Evolutionary conservation across 2,797 vertebrate genomes (phyloP), one percentile per base, ranked within the genome.

Genomic region (Chelidonichthys spinosus): DNA sequence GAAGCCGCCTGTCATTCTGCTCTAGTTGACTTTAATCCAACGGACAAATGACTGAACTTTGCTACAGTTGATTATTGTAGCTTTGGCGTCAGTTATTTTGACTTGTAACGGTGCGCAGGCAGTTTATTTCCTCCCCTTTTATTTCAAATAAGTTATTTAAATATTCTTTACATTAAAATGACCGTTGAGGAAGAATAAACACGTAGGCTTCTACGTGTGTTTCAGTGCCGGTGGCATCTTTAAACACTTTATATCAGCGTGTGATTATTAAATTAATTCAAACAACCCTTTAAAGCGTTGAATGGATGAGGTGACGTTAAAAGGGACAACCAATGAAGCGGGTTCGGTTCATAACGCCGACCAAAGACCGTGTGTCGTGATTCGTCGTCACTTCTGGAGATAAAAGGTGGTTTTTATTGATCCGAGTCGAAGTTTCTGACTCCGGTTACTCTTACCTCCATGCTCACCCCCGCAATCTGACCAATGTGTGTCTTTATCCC

Each of bases 381-480:
- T 74, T 72, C 11, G 61, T 67, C 43, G 63, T 67, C 64, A 72
- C 14, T 18, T 32, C 17, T 56, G 18, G 64, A 70, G 32, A 79
- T 44, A 35, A 79, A 61, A 58, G 1, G 7, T 68, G 58, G 56
- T 39, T 60, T 58, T 75, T 54, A 73, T 84, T 85, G 78, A 74
- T 79, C 2, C 84, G 37, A 36, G 33, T 74, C 3, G 62, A 43
- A 5, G 52, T 71, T 63, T 85, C 61, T 84, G 76, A 79, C 56
- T 14, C 75, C 62, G 56, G 18, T 81, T 87, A 79, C 76, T 92
- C 94, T 95, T 95, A 95, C 94, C 93, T 95, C 93, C 94, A 95
- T 95, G 72, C 70, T 92, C 87, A 91, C 84, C 87, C 87, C 80
- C 87, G 79, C 88, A 88, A 89, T 65, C 73, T 90, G 87, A 79